Evolutionary conservation across 2,888 invertebrate genomes (phyloP).

Genomic region (Eudasyphora cyanicolor): DNA sequence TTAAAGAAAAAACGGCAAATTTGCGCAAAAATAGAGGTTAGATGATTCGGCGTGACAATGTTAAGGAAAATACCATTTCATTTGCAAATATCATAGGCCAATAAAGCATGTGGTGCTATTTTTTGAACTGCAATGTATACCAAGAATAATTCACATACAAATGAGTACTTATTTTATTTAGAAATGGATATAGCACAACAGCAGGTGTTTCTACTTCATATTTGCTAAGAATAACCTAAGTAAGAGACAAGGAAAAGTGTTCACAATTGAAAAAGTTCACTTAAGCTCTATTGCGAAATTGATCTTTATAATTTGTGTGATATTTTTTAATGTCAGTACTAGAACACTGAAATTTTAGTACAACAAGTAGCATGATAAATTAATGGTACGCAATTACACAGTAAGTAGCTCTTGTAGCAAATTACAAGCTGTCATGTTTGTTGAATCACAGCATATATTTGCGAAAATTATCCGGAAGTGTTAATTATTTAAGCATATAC

Average conservation of each 20-base stretch:
- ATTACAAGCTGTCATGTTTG: background rate
- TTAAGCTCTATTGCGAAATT: background rate
- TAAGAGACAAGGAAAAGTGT: constrained; percentile 4
- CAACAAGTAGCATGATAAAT: background rate
- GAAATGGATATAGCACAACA: constrained; percentile 34
- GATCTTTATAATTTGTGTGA: background rate
- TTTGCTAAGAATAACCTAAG: background rate
- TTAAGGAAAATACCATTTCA: no score
- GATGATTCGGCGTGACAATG: no score
- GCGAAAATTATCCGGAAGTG: background rate
- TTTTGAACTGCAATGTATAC: no score
- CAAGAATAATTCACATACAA: no score
- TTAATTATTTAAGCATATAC: background rate
- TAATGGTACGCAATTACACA: background rate
- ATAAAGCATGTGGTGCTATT: no score
- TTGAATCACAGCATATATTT: background rate
- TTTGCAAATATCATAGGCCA: no score
- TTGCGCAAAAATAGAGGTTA: no score
- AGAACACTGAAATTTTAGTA: background rate
- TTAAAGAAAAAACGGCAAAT: no score
- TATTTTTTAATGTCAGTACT: background rate
- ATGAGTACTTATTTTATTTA: no score
- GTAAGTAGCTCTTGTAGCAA: no score
- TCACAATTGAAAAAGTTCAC: background rate
- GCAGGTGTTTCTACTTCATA: constrained; percentile 24